Base-by-base conservation (phyloP, 1,140 invertebrate species). In the Ectropis grisescens region DNA sequence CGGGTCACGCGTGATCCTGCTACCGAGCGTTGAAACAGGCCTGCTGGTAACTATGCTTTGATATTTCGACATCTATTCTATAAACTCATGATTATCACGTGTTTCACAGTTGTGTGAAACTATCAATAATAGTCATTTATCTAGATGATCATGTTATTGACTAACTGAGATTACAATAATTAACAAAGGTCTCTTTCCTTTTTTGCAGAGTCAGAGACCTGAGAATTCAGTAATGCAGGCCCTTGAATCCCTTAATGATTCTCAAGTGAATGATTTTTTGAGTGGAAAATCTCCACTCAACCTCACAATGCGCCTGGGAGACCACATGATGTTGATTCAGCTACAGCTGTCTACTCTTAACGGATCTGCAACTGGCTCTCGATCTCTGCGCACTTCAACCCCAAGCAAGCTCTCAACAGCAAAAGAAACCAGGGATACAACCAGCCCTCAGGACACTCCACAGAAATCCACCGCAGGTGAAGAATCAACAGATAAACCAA, bases 261-360 rank as follows among this genome's bases (percentile, higher is more conserved):
- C 91, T 35, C 93, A 95, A 86, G 95, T 98, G 37, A 96, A 95
- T 83, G 95, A 97, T 76, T 97, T 98, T 69, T 84, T 98, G 7
- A 94, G 93, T 62, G 94, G 95, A 24, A 94, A 95, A 75, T 94
- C 94, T 13, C 96, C 96, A 9, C 81, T 98, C 13, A 97, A 97
- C 76, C 83, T 98, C 29, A 97, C 94, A 24, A 97, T 97, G 93
- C 88, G 94, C 38, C 83, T 97, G 8, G 95, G 95, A 12, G 95
- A 97, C 69, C 95, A 97, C 82, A 96, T 97, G 92, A 97, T 97
- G 95, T 86, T 97, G 35, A 96, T 98, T 37, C 95, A 97, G 72
- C 83, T 97, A 23, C 95, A 97, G 69, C 81, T 98, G 32, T 96
- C 93, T 27, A 96, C 94, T 8, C 89, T 95, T 2, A 85, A 85